phyloP scores from a whole-genome alignment of 2,888 invertebrate genomes.

The Pyralis farinalis region DNA sequence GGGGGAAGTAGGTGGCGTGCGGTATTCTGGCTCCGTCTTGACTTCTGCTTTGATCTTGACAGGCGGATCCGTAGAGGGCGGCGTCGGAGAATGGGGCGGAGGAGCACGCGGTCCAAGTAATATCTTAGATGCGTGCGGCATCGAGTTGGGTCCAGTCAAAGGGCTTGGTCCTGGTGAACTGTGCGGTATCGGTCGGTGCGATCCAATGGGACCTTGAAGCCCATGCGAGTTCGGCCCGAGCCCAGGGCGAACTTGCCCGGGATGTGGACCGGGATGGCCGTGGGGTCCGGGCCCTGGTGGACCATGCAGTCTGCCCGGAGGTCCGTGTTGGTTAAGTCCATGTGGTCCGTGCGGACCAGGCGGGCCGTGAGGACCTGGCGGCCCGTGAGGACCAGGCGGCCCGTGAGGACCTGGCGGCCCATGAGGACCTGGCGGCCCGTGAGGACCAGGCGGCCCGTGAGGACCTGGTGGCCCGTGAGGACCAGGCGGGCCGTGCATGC shows the following conservation, averaged over 20 bases:
- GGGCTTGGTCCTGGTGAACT: conserved; percentile 10
- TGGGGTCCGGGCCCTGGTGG: conserved; percentile 5
- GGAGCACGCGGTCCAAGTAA: conserved; percentile 3
- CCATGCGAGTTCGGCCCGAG: conserved; percentile 17
- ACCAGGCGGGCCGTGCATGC: conserved; percentile 8
- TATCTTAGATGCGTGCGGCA: too few relatives aligned
- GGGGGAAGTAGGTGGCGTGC: conserved; percentile 48
- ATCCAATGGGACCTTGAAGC: conserved; percentile 6
- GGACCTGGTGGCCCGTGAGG: conserved; percentile 10
- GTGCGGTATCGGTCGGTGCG: conserved; percentile 3
- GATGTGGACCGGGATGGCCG: conserved; percentile 14
- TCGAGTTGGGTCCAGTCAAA: conserved; percentile 9
- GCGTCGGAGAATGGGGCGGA: conserved; percentile 12
- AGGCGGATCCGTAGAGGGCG: conserved; percentile 32
- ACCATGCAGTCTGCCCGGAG: conserved; percentile 5
- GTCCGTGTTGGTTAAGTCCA: conserved; percentile 17
- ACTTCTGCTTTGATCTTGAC: conserved; percentile 69
- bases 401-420: conserved; percentile 14
- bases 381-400: conserved; percentile 15
- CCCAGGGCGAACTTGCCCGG: conserved; percentile 14
- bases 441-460: conserved; percentile 15
- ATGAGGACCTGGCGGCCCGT: conserved; percentile 14
- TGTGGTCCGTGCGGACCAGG: conserved; percentile 16
- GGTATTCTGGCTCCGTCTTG: conserved; percentile 69
- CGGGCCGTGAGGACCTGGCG: conserved; percentile 18